Evolutionary conservation across 2,797 vertebrate genomes (phyloP).

Genomic region (Crenichthys baileyi): DNA sequence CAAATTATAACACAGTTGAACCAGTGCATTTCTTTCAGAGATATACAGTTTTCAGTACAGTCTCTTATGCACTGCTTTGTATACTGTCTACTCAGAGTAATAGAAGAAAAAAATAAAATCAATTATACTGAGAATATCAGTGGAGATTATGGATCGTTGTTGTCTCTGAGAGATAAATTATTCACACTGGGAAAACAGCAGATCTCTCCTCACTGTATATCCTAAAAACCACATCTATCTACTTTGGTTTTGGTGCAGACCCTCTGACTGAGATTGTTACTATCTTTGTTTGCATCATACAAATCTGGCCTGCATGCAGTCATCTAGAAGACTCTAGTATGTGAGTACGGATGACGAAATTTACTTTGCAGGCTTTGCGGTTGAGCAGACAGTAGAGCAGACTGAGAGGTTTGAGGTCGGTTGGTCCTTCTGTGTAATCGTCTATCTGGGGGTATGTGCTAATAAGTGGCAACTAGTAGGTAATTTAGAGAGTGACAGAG

Average conservation of each 20-base stretch:
- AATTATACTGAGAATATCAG: background rate
- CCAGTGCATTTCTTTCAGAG: background rate
- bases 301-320: background rate
- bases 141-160: background rate
- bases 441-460: no score
- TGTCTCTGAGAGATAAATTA: background rate
- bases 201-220: background rate
- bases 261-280: background rate
- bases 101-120: background rate
- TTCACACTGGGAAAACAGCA: background rate
- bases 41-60: background rate
- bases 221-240: background rate
- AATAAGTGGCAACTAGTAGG: no score
- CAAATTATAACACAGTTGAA: background rate
- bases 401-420: background rate
- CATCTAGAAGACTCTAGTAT: background rate
- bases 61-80: background rate
- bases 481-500: no score
- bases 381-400: background rate
- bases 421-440: background rate
- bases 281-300: background rate
- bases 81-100: background rate
- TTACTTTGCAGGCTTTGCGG: background rate
- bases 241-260: background rate
- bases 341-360: no score